Base-by-base conservation (phyloP, 2,888 invertebrate species). In the Elegia similella region DNA sequence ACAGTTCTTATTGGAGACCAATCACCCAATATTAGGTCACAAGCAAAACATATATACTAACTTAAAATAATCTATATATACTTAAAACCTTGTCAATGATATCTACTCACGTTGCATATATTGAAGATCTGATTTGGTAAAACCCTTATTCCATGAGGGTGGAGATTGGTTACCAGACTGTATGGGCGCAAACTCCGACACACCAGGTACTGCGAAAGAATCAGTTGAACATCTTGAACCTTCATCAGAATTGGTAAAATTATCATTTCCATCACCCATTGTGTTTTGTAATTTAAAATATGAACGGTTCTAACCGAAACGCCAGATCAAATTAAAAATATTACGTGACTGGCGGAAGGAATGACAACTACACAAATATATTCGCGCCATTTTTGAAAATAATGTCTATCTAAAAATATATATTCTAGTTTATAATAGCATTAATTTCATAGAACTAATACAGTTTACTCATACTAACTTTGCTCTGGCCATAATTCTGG, bases 401-500 rank as follows among this genome's bases (percentile, higher is more conserved):
- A 68, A 66, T 52, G 59, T 54, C 53, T 38, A 50, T 42, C 59
- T 57, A 56, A 53, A 52, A 63, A 30, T 52, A 17, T 48, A 53
- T 59, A 46, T 42, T 17, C 44, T 29, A 53, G 16, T 44, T 12
- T 47, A 23, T 32, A 7, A 38, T 29, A 47, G 55, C 59, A 13
- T 17, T 23, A 46, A 32, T 15, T 17, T 7, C n/a, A 52, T 1
- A 52, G 12, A 47, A 30, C 3, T 12, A 38, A 16, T n/a, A 1
- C 5, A 48, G 47, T 58, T 34, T 53, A 12, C 6, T 50, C 48
- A 15, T 29, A 90, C 95, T 94, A 93, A 98, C 98, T 96, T 92
- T 97, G 96, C 86, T 98, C 98, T 23, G 98, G 98, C 98, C 98
- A 99, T 73, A 98, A 86, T 80, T 98, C 98, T 34, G 98, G 98